Conservation (phyloP, 1,140 invertebrate species). For the Pygmarrhopalites habei region DNA sequence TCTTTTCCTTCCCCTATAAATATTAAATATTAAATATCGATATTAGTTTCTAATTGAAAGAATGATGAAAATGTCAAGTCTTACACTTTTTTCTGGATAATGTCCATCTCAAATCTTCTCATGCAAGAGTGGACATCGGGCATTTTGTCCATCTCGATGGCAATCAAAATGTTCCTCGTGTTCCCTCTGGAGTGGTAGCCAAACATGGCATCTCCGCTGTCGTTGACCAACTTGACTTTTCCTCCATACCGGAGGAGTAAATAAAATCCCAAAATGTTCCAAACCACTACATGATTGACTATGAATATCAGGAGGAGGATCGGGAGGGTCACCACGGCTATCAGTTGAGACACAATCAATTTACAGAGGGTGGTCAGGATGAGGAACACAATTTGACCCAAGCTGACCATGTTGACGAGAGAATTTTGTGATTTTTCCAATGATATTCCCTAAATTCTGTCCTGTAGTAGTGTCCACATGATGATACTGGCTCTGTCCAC, state of each 20-base stretch:
- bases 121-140: not conserved
- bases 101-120: not conserved
- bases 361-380: too few relatives aligned
- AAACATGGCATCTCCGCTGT: slow-evolving; percentile 13
- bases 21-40: not conserved
- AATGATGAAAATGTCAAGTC: not conserved
- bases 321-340: not conserved
- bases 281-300: not conserved
- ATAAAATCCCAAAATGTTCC: not conserved
- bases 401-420: too few relatives aligned
- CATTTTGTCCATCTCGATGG: not conserved
- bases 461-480: too few relatives aligned
- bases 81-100: slow-evolving; percentile 5
- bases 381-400: too few relatives aligned
- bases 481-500: too few relatives aligned
- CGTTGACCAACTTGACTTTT: not conserved
- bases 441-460: too few relatives aligned
- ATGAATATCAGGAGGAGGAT: not conserved
- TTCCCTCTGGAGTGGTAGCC: not conserved
- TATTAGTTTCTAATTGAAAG: not conserved
- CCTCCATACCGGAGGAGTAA: not conserved
- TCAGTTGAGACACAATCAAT: not conserved
- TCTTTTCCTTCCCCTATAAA: not conserved
- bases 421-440: too few relatives aligned
- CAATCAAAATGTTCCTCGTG: slow-evolving; percentile 2